Base-by-base conservation (phyloP, 2,113 vertebrate genomes). In the Athene cunicularia region DNA sequence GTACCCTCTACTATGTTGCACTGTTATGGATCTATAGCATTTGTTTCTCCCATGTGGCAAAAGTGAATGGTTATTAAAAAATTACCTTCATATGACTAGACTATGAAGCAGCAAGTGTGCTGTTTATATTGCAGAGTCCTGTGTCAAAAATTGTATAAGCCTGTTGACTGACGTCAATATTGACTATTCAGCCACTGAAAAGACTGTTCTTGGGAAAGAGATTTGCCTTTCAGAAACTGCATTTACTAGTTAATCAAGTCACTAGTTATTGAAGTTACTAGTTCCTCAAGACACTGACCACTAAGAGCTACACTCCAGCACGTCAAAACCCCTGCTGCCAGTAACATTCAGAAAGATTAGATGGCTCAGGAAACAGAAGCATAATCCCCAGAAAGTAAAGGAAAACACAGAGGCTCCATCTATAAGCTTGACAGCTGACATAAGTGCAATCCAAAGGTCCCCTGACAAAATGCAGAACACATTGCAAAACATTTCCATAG, bases 401-500 rank as follows among this genome's bases (percentile, higher is more conserved):
- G 33, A 80, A 94, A 93, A 85, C 74, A 90, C 26, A 88, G 39
- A 62, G 64, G 28, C 62, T 88, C 28, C 0, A 4, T 33, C 89
- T 82, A 30, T 53, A 53, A 66, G 45, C 26, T 59, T 80, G 66
- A 80, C 33, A 50, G 82, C 66, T 95, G 74, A 90, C 62, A 68
- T 45, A 45, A 14, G 33, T n/a, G 20, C 66, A 90, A 59, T 20
- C n/a, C 56, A 39, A 70, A 74, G n/a, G 55, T 52, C 73, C 80
- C 72, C 28, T 84, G 80, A 91, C 81, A 83, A 93, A 96, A 93
- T 8, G 19, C 79, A 92, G 71, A 90, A 56, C 45, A 76, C 67
- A 70, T 3, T 73, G 58, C 86, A 83, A 47, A 88, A 76, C 14
- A 20, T 88, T 93, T 95, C 93, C 93, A 52, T 8, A 3, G 6